Evolutionary conservation across 1,140 invertebrate genomes (phyloP), one percentile per base, ranked within the genome.

Genomic region (Sycobia sp.): DNA sequence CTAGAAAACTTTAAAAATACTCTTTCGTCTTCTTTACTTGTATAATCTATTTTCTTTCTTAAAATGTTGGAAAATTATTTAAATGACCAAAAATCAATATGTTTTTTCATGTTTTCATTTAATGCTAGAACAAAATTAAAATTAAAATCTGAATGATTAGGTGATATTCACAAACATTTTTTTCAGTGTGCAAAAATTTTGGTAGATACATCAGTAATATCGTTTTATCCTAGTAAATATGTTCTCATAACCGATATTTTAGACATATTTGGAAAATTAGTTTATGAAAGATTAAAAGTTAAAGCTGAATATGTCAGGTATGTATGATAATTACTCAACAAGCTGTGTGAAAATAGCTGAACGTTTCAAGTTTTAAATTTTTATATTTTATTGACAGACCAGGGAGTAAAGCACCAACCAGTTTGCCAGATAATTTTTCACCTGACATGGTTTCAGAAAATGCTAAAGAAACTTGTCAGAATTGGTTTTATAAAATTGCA

Each of bases 401-500:
- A 23, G 83, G 82, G 18, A 84, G 75, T 59, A 85, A 82, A 74
- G 73, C 79, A 22, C 71, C 83, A 5, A 83, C 80, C 53, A 80
- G 82, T 65, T 76, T 91, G 61, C 89, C 89, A 39, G 87, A 89
- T 77, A 85, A 85, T 76, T 89, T 92, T 70, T 87, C 88, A 47
- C 83, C 87, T 2, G 88, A 90, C 65, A 88, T 90, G 83, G 89
- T 95, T 11, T 89, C 92, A 10, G 94, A 96, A 76, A 84, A 88
- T 62, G 95, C 95, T 0, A 95, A 95, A 78, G 96, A 99, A 83
- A 98, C 95, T 9, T 97, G 96, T 77, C 87, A 93, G 62, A 99
- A 99, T 85, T 99, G 97, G 97, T 96, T 98, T 82, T 98, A 94
- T 80, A 99, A 99, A 86, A 96, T 98, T 76, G 94, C 96, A 1